A percentile compares a stretch with the other conserved stretches of the same genome.
Conservation (phyloP, 2,888 invertebrate species). For the Aethes cnicana region DNA sequence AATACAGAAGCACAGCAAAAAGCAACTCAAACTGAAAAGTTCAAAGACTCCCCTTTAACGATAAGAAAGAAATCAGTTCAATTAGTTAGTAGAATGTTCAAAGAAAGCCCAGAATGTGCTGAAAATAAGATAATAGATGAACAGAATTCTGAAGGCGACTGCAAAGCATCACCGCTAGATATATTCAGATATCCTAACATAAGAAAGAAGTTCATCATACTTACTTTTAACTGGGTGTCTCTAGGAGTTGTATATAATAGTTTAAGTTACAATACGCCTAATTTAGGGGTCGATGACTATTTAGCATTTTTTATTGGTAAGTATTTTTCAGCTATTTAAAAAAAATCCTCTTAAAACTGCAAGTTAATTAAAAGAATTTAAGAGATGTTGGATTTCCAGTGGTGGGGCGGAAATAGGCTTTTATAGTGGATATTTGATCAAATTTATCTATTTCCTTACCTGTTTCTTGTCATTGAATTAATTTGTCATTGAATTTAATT, state of each 20-base stretch:
- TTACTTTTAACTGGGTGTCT: constrained; percentile 86
- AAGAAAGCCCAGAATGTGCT: constrained; percentile 45
- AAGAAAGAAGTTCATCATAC: constrained; percentile 84
- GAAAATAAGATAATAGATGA: constrained; percentile 69
- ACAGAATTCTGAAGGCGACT: constrained; percentile 71
- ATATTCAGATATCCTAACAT: constrained; percentile 85
- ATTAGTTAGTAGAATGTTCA: constrained; percentile 61
- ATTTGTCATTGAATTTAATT: too few relatives aligned
- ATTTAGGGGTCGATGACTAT: constrained; percentile 86
- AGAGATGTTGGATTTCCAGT: too few relatives aligned
- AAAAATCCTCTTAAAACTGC: background rate
- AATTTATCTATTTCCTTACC: too few relatives aligned
- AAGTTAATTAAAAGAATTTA: too few relatives aligned
- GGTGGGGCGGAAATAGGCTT: too few relatives aligned
- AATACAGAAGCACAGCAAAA: constrained; percentile 51
- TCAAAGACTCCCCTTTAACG: constrained; percentile 49
- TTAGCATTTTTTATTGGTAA: constrained; percentile 86
- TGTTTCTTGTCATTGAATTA: too few relatives aligned
- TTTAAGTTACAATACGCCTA: constrained; percentile 85
- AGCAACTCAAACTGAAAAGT: constrained; percentile 56
- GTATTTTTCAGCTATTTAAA: constrained; percentile 34
- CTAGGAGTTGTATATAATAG: constrained; percentile 87
- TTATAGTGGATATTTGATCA: too few relatives aligned
- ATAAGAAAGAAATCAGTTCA: constrained; percentile 67
- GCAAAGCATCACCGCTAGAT: constrained; percentile 83